Evolutionary conservation across 2,888 invertebrate genomes (phyloP), one percentile per base, ranked within the genome.

Genomic region (Acanthopleura granulata): DNA sequence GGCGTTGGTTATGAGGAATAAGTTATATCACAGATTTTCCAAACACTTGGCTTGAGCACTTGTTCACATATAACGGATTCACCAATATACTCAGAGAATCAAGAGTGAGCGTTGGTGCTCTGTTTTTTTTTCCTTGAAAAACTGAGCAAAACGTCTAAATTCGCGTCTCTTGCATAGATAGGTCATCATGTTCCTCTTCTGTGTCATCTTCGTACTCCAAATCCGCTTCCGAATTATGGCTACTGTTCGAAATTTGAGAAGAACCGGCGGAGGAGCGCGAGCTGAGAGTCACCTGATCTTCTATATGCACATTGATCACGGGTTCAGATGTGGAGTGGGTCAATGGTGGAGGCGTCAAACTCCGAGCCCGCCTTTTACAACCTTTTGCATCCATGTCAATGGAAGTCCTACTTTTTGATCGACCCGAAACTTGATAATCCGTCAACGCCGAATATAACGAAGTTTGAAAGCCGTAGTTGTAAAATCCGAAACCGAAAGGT

Each of bases 401-500:
- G 25, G 22, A 22, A 27, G 25, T 27, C 16, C 22, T 6, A 6
- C 66, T 27, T 27, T 66, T 27, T 18, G 66, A 66, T 6, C 16
- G 22, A 22, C 66, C 66, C 25, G 22, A 6, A 15, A 27, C 25
- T 25, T 22, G 66, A 66, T 66, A 66, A 66, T 66, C 66, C 3
- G 66, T 66, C 66, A 66, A 66, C 1, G 66, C 66, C 25, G 66
- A 66, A 25, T 66, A 66, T 27, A 66, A 27, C 16, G 66, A 66
- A 12, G 66, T 27, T 27, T 66, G 25, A 27, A 66, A 66, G 1
- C 66, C 66, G 29, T 66, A 66, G 29, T 66, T 66, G 25, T 66
- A 66, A 66, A 66, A 66, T 22, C 66, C 66, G 29, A 22, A 66
- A 27, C 25, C 22, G 25, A 66, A 66, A 22, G 66, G 66, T 27